Base-by-base conservation (phyloP, 1,140 invertebrate species). In the Eufriesea mexicana region DNA sequence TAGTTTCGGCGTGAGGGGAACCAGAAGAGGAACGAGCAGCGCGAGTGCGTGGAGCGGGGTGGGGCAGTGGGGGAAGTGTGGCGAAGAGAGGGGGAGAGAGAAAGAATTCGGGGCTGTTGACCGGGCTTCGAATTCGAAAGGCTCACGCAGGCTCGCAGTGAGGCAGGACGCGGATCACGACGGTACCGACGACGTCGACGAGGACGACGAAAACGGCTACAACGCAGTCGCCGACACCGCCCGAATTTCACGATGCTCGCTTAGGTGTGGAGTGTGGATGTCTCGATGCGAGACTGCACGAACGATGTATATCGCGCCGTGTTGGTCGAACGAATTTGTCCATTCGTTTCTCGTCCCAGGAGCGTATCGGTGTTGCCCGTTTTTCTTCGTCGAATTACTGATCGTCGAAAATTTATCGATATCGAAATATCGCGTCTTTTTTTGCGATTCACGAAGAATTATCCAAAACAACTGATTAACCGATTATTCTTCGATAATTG, bases 91-190 rank as follows among this genome's bases (percentile, higher is more conserved):
- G 20, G 61, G n/a, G 71, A 59, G 79, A 57, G 62, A 67, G 49
- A 55, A 18, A 35, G 89, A 87, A 88, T 89, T 89, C 89, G 91
- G 89, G 92, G 91, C 87, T 93, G 90, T 92, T 92, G 92, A 91
- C 92, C 91, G 91, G 86, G 85, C 89, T 79, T 75, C 62, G 86
- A 77, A 88, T 90, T 91, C 62, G 89, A 91, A 91, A 92, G 91
- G 90, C 93, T 93, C 92, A 93, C 92, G 92, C 90, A 90, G 89
- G 88, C 89, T 88, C 86, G 90, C 88, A 94, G 93, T 94, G 93
- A 94, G 93, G 93, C 92, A 94, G 93, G 93, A 92, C 93, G 90
- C 91, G 93, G 91, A 87, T 84, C 64, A 54, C 77, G 68, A 42
- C 59, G 82, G 54, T 59, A 55, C 67, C 86, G 83, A 71, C 88